A percentile compares a stretch with the other conserved stretches of the same genome.
Evolutionary conservation across 1,140 invertebrate genomes (phyloP).

Genomic region (Zaprionus taronus): DNA sequence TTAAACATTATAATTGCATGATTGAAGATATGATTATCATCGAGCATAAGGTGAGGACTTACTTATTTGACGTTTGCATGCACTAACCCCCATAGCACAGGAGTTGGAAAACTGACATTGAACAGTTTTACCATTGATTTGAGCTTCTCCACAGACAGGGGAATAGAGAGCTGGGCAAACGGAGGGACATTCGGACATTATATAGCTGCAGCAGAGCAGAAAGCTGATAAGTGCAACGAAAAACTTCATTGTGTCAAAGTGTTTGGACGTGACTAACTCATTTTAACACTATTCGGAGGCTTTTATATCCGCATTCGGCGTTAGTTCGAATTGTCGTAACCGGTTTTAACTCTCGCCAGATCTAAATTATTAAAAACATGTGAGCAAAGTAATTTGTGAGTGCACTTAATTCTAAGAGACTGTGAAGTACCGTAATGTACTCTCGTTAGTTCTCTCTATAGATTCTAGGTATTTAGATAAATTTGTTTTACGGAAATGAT

Average conservation of each 20-base stretch:
- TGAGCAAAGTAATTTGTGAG: too few relatives aligned
- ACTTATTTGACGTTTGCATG: slow-evolving; percentile 31
- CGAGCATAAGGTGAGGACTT: neutral
- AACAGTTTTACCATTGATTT: neutral
- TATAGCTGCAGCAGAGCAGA: slow-evolving; percentile 16
- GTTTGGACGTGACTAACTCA: neutral
- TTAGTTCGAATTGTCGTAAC: neutral
- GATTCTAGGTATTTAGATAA: too few relatives aligned
- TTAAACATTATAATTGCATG: neutral
- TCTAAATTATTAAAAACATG: neutral
- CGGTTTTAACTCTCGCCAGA: slow-evolving; percentile 1
- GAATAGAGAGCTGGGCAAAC: slow-evolving; percentile 11
- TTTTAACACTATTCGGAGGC: neutral
- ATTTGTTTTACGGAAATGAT: too few relatives aligned
- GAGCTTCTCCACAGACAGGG: slow-evolving; percentile 37
- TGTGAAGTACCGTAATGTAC: too few relatives aligned
- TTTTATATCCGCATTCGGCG: slow-evolving; percentile 12
- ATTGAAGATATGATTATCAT: neutral
- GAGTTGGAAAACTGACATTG: slow-evolving; percentile 32
- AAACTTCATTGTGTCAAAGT: slow-evolving; percentile 21
- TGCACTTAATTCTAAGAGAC: too few relatives aligned
- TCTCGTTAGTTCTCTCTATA: too few relatives aligned
- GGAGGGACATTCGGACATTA: slow-evolving; percentile 15
- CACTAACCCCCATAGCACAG: slow-evolving; percentile 18
- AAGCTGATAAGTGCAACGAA: slow-evolving; percentile 19